phyloP scores from a whole-genome alignment of 2,113 vertebrate species.

The Corythaixoides concolor region DNA sequence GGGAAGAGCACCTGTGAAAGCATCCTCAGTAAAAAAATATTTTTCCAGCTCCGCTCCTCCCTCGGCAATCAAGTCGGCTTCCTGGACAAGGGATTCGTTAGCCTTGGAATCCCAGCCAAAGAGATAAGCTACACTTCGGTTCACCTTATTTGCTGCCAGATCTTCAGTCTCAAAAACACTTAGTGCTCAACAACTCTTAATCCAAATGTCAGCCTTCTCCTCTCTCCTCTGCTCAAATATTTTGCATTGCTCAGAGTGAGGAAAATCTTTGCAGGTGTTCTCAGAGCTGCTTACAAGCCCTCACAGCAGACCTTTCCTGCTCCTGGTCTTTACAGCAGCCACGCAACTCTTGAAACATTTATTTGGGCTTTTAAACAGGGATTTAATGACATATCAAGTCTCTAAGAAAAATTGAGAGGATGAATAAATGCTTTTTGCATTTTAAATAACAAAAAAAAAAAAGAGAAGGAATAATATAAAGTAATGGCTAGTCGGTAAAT shows the following conservation, averaged over 20 bases:
- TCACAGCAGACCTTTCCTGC: not conserved
- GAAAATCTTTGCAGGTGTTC: not conserved
- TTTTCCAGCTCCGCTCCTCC: not conserved
- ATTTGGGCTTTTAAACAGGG: not conserved
- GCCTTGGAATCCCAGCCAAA: constrained; percentile 31
- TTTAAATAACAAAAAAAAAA: not conserved
- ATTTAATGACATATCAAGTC: not conserved
- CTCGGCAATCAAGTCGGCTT: not conserved
- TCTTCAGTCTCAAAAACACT: not conserved
- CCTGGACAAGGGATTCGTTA: not conserved
- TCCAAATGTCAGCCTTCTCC: not conserved
- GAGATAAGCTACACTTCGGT: not conserved
- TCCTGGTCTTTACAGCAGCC: not conserved
- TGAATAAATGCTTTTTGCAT: not conserved
- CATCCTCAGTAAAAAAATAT: not conserved
- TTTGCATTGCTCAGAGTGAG: not conserved
- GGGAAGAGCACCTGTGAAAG: constrained; percentile 14
- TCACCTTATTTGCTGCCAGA: constrained; percentile 27
- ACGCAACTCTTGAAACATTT: not conserved
- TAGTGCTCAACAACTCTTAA: not conserved
- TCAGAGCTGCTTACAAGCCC: not conserved
- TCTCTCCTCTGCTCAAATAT: not conserved
- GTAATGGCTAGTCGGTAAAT: not conserved
- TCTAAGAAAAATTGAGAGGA: not conserved
- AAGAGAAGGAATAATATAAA: not conserved